phyloP scores from a whole-genome alignment of 2,797 vertebrate genomes.

The Gorsachius magnificus region DNA sequence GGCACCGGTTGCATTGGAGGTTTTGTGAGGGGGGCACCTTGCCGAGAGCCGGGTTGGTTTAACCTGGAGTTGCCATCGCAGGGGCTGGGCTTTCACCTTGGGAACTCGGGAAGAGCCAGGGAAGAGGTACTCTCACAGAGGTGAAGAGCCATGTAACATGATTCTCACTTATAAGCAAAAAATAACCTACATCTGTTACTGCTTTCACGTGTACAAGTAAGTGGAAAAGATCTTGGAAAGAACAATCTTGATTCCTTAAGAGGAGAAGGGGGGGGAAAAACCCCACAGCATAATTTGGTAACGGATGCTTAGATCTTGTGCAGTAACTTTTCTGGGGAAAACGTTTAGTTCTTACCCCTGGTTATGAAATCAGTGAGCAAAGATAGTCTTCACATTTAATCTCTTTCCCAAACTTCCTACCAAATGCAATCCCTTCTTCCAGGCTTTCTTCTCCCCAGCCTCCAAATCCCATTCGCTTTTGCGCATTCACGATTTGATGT shows the following conservation, averaged over 20 bases:
- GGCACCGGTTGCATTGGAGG: accelerated
- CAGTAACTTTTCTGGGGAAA: background rate
- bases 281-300: background rate
- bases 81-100: background rate
- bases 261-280: accelerated
- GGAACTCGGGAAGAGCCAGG: background rate
- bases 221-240: slow-evolving; percentile 34
- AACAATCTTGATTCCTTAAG: background rate
- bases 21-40: accelerated
- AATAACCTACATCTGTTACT: slow-evolving; percentile 42
- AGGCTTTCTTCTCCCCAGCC: background rate
- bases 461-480: background rate
- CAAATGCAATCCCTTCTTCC: background rate
- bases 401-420: background rate
- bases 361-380: background rate
- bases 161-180: background rate
- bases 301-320: background rate
- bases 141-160: background rate
- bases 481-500: accelerated
- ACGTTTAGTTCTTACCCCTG: background rate
- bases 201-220: background rate
- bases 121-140: background rate
- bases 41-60: accelerated
- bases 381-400: background rate
- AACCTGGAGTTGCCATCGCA: accelerated